Evolutionary conservation across 2,113 vertebrate genomes (phyloP), one percentile per base, ranked within the genome.

Genomic region (Boleophthalmus pectinirostris): DNA sequence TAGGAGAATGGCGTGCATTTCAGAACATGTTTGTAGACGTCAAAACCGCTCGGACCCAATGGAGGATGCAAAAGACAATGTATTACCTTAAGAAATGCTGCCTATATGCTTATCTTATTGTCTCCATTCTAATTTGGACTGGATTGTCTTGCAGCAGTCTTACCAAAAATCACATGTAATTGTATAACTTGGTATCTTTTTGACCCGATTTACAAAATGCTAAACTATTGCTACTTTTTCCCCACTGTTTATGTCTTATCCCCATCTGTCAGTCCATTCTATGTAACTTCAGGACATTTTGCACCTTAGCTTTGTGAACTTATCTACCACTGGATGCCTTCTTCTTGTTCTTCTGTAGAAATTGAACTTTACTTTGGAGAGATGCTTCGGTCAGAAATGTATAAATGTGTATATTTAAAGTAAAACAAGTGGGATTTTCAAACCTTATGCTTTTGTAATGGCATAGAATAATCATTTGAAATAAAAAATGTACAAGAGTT

Each of bases 261-360:
- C 21, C 0, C 20, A 8, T 76, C 53, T 45, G 45, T 77, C 66
- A 78, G 33, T 75, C 71, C 88, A 89, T 87, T 84, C 80, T 88
- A 79, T 60, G 93, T 90, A 89, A 85, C 82, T 90, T 87, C 82
- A 66, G 85, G 84, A 73, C 81, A 73, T 90, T 54, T 58, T 82
- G 93, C 93, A 94, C 92, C 93, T 94, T 94, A 88, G 84, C 91
- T 93, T 93, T 92, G 83, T 87, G 89, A 89, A 87, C 73, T 25
- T 79, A 74, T 71, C 86, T 87, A 92, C 86, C 91, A 89, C 81
- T 88, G 91, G 88, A 92, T 91, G 93, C 92, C 92, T 94, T 90
- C 74, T 86, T 74, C 79, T 89, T 90, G 72, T 86, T 75, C 79
- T 89, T 90, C 90, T 93, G 90, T 81, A 87, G 76, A 84, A 81